phyloP scores from a whole-genome alignment of 2,888 invertebrate genomes.

The Hypolimnas misippus region DNA sequence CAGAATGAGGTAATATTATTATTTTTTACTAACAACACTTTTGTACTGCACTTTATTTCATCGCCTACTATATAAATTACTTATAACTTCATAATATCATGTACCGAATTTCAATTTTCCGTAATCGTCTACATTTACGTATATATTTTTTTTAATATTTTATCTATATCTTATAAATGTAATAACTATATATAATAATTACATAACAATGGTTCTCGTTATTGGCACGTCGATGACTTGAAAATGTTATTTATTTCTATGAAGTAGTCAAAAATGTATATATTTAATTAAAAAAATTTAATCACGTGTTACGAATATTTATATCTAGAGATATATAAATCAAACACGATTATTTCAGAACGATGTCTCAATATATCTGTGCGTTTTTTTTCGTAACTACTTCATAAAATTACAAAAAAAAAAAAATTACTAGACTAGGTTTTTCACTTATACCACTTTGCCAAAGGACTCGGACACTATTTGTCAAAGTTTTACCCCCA shows the following conservation, averaged over 20 bases:
- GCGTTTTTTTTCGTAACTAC: constrained; percentile 42
- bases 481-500: constrained; percentile 36
- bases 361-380: constrained; percentile 11
- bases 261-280: constrained; percentile 19
- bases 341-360: constrained; percentile 58
- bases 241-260: constrained; percentile 22
- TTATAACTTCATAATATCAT: constrained; percentile 60
- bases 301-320: constrained; percentile 58
- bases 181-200: constrained; percentile 73
- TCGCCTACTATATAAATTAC: constrained; percentile 43
- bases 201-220: constrained; percentile 69
- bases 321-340: constrained; percentile 76
- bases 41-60: constrained; percentile 53
- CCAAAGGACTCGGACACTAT: constrained; percentile 48
- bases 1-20: constrained; percentile 69
- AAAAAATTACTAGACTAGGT: constrained; percentile 47
- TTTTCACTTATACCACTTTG: constrained; percentile 45
- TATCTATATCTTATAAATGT: constrained; percentile 79
- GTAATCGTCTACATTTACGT: constrained; percentile 54
- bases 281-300: constrained; percentile 10
- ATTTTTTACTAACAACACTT: constrained; percentile 49
- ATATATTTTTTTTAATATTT: constrained; percentile 53
- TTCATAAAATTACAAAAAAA: constrained; percentile 47
- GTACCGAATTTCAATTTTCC: constrained; percentile 54
- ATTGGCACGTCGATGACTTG: constrained; percentile 78